Base-by-base conservation (phyloP, 53 echinoderm and acorn worm species). In the Crossaster papposus region DNA sequence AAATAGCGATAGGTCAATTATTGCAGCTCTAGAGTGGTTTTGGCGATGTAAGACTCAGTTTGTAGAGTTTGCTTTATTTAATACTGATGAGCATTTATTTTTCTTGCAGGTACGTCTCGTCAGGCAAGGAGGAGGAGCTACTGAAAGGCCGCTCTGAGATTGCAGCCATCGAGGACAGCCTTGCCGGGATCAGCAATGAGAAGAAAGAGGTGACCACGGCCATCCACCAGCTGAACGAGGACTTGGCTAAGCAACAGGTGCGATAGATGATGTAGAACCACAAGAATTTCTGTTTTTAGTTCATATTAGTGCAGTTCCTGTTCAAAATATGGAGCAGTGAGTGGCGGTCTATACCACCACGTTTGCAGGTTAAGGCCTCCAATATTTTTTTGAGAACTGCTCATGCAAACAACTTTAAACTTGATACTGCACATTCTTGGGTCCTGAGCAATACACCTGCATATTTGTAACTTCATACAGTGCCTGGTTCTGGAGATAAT, bases 201-300 rank as follows among this genome's bases (percentile, higher is more conserved):
- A 73, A 74, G 64, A 82, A 62, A 2, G 89, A 85, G 14, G 52
- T 95, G n/a, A 93, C 89, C 14, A 64, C 89, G 35, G 77, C 18
- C 14, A 95, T 95, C 29, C 89, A 89, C 75, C 91, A 93, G 26
- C 34, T 95, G 37, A 93, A 93, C 8, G 91, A 93, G 30, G 95
- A 95, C 44, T 63, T 95, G n/a, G 89, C 82, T n/a, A 89, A 83
- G 30, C 91, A 93, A 34, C 87, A 95, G 93, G 95, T 95, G 82
- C 23, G 9, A 86, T 23, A 54, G 2, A 58, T 64, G 65, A n/a
- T 81, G 11, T 53, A 9, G 7, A 32, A 58, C 82, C 29, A 54
- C 44, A n/a, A n/a, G n/a, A n/a, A n/a, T n/a, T n/a, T n/a, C n/a
- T 44, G 5, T 44, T 44, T 44, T 44, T 44, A 44, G 44, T 44